These are phyloP conservation scores for Allygus modestus DNA, from an alignment of 2,888 invertebrate genomes.

Conservation along the genomic window DNA sequence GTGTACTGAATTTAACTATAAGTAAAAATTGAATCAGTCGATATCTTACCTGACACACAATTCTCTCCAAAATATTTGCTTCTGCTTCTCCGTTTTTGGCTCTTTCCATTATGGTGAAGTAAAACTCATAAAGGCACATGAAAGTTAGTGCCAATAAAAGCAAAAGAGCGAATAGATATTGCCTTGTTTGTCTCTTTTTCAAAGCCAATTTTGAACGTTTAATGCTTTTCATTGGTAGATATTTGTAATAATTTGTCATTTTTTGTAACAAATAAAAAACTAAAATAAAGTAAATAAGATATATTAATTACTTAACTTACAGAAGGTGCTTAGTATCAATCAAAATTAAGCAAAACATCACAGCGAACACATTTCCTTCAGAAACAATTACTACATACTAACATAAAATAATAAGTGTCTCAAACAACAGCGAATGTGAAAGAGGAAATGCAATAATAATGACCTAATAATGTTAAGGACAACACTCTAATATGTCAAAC, in stretches of 20 bases:
- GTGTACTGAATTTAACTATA: too few relatives aligned
- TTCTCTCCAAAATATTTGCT: slow-evolving; percentile 4
- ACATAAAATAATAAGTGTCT: too few relatives aligned
- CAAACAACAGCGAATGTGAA: too few relatives aligned
- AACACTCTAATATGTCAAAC: neutral
- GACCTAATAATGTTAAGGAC: too few relatives aligned
- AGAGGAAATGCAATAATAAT: too few relatives aligned
- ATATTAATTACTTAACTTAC: too few relatives aligned
- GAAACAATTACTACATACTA: too few relatives aligned
- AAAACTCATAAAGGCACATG: slow-evolving; percentile 49
- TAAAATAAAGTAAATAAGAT: too few relatives aligned
- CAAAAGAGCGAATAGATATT: slow-evolving; percentile 17
- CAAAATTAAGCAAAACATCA: too few relatives aligned
- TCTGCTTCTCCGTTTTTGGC: slow-evolving; percentile 24
- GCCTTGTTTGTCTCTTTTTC: slow-evolving; percentile 20
- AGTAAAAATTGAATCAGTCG: too few relatives aligned
- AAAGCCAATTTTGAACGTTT: slow-evolving; percentile 22
- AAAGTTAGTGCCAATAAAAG: slow-evolving; percentile 11
- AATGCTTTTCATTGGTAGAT: slow-evolving; percentile 20
- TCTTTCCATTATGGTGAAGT: slow-evolving; percentile 29
- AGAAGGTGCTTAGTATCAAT: too few relatives aligned
- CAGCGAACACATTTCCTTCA: too few relatives aligned
- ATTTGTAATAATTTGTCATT: slow-evolving; percentile 49
- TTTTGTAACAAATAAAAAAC: neutral
- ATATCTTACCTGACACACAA: slow-evolving; percentile 39